phyloP scores from a whole-genome alignment of 1,140 invertebrate genomes.

The Carposina sasakii region DNA sequence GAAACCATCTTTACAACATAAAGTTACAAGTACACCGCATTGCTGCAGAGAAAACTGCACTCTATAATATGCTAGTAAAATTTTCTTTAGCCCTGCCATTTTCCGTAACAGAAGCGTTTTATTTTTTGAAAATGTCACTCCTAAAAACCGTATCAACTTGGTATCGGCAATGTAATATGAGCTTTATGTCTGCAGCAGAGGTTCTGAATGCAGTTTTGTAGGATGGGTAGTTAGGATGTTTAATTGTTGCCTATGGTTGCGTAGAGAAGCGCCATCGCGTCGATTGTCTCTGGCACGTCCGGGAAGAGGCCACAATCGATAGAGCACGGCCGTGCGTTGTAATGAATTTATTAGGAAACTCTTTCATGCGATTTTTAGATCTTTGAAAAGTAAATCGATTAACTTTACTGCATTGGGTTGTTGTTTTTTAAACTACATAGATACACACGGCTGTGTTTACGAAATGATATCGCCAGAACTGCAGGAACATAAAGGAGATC shows the following conservation, averaged over 20 bases:
- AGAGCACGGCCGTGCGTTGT: slow-evolving; percentile 68
- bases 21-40: slow-evolving; percentile 38
- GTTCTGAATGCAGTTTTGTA: slow-evolving; percentile 15
- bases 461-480: no score
- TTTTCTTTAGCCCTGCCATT: not conserved
- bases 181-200: slow-evolving; percentile 17
- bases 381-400: no score
- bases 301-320: slow-evolving; percentile 69
- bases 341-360: slow-evolving; percentile 69
- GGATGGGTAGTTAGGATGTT: slow-evolving; percentile 18
- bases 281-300: slow-evolving; percentile 68
- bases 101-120: slow-evolving; percentile 1
- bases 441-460: no score
- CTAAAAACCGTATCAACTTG: not conserved
- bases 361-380: no score
- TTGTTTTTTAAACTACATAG: no score
- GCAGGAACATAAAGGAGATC: no score
- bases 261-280: slow-evolving; percentile 67
- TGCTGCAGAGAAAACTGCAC: not conserved
- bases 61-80: no score
- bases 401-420: no score
- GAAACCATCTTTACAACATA: slow-evolving; percentile 35
- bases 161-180: slow-evolving; percentile 10
- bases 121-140: not conserved
- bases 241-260: slow-evolving; percentile 32